Percentiles rank a stretch among this genome's conserved stretches.
Evolutionary conservation across 2,888 invertebrate genomes (phyloP).

Genomic region (Dicycla oo): DNA sequence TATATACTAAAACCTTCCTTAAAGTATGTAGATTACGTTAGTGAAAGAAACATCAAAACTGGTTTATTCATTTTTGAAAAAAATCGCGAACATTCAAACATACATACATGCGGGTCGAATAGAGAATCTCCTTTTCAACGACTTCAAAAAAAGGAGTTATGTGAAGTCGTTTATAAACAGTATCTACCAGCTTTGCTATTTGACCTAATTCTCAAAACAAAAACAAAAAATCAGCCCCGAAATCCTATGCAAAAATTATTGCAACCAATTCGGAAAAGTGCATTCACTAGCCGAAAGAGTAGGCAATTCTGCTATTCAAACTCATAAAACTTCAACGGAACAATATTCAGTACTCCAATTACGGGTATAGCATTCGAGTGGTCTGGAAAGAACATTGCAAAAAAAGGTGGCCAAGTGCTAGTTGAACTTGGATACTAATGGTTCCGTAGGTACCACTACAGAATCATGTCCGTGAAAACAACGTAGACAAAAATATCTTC

Average conservation of each 20-base stretch:
- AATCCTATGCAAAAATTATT: slow-evolving; percentile 9
- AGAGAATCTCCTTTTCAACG: too few relatives aligned
- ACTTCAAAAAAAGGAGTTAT: too few relatives aligned
- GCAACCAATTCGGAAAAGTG: slow-evolving; percentile 57
- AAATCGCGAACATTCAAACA: too few relatives aligned
- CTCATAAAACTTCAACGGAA: slow-evolving; percentile 72
- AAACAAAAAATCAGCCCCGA: background rate
- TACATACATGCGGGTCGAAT: too few relatives aligned
- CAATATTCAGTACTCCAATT: slow-evolving; percentile 79
- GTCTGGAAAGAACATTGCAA: slow-evolving; percentile 69
- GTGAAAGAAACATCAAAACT: too few relatives aligned
- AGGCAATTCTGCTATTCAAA: slow-evolving; percentile 68
- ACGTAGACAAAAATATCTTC: background rate
- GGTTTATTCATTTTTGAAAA: too few relatives aligned
- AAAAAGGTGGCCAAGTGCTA: slow-evolving; percentile 34
- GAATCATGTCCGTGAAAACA: background rate
- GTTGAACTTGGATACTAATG: too few relatives aligned
- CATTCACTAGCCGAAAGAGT: slow-evolving; percentile 59
- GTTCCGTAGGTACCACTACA: slow-evolving; percentile 4
- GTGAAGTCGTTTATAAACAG: too few relatives aligned
- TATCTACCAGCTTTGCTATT: background rate
- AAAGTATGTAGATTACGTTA: too few relatives aligned
- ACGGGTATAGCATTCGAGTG: slow-evolving; percentile 73
- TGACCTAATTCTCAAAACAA: background rate
- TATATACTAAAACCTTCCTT: too few relatives aligned